Evolutionary conservation across 1,140 invertebrate species (phyloP), one percentile per base, ranked within the genome.

Genomic region (Daktulosphaira vitifoliae): DNA sequence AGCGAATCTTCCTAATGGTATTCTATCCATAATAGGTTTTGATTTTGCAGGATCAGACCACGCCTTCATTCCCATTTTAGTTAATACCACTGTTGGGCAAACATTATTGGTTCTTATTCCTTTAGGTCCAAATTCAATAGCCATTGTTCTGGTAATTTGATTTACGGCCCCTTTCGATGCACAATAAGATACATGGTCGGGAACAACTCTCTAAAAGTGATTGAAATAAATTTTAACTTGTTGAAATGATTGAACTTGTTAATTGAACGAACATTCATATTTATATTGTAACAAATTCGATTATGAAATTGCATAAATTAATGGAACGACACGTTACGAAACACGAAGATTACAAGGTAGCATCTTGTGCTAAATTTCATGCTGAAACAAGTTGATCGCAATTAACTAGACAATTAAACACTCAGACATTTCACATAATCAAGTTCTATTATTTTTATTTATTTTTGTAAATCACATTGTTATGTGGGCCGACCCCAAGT

Each of bases 71-170:
- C 89, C 90, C 90, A 96, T 92, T 66, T 85, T 86, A 4, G 92
- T 96, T 77, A 92, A 77, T n/a, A 91, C 87, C 0, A 94, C 90
- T 1, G 90, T 93, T 9, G 93, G 93, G 77, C 94, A 93, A 0
- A 96, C 85, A 53, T 81, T 79, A 73, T 96, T 96, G 0, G 93
- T 87, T 67, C 93, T 81, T 67, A 97, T 95, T 65, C 88, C 84
- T 68, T 87, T 76, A 0, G 82, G 82, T 0, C 91, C 92, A 20
- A 96, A 76, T 77, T 96, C 92, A 18, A 92, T 72, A 0, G 92
- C 92, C 82, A 92, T 85, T 1, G 82, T 80, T 71, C 84, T 82
- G 13, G 76, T 81, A 7, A 83, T 53, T 48, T 76, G 76, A 69
- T 85, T 83, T 1, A 85, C 67, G 18, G 82, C 83, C 18, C 74